Percentiles rank a stretch among this genome's conserved stretches.
phyloP scores from a whole-genome alignment of 2,888 invertebrate species.

The Chalcis sispes region DNA sequence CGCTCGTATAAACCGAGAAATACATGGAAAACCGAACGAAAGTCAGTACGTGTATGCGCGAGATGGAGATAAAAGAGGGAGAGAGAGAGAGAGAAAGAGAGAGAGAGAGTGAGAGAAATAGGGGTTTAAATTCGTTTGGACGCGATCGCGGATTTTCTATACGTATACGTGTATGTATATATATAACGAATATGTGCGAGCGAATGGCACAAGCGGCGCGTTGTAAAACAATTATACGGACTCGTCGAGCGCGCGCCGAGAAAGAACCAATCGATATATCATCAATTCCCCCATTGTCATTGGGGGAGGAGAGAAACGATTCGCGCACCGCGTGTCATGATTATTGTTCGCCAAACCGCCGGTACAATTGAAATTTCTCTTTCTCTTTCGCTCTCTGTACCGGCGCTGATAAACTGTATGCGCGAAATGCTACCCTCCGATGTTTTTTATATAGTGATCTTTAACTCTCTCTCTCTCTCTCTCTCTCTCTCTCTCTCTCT shows the following conservation, averaged over 20 bases:
- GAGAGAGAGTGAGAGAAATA: not conserved
- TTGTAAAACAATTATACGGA: slow-evolving; percentile 75
- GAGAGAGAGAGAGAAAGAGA: not conserved
- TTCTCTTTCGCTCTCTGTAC: slow-evolving; percentile 18
- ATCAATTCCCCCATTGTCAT: slow-evolving; percentile 75
- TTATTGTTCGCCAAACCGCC: slow-evolving; percentile 73
- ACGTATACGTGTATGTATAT: slow-evolving; percentile 50
- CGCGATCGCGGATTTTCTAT: slow-evolving; percentile 32
- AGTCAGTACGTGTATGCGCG: no score
- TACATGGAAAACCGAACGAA: no score
- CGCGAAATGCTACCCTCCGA: no score
- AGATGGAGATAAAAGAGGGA: no score
- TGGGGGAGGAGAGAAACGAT: no score
- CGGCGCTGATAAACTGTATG: slow-evolving; percentile 32
- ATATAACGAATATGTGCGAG: no score
- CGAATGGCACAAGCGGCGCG: no score
- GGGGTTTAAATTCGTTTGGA: slow-evolving; percentile 10
- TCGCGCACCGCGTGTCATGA: slow-evolving; percentile 72
- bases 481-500: not conserved
- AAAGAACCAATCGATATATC: slow-evolving; percentile 75
- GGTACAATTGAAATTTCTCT: slow-evolving; percentile 49
- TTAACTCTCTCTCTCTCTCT: not conserved
- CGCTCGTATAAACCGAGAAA: not conserved
- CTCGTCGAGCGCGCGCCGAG: slow-evolving; percentile 67
- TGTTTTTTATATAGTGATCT: no score